phyloP scores from a whole-genome alignment of 2,113 vertebrate species.

The Neotoma lepida region DNA sequence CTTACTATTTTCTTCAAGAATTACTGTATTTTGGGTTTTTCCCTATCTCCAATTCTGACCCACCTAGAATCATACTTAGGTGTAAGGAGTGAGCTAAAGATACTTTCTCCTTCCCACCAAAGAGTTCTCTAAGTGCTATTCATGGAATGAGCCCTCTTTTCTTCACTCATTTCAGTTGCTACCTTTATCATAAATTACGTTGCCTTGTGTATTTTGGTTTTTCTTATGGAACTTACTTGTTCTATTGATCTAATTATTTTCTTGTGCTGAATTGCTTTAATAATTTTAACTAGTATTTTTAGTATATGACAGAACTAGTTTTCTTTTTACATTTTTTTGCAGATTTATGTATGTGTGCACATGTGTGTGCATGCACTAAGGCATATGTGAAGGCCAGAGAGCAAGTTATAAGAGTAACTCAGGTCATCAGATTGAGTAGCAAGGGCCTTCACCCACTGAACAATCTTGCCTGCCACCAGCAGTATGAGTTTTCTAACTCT shows the following conservation, averaged over 20 bases:
- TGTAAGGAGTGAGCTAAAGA: neutral
- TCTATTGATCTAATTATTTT: neutral
- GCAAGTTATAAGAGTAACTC: neutral
- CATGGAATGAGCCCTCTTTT: neutral
- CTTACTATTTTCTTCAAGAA: neutral
- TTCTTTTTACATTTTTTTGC: neutral
- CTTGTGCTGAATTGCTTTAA: neutral
- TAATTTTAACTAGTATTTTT: neutral
- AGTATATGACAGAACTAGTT: neutral
- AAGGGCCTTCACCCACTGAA: neutral
- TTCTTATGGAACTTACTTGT: neutral
- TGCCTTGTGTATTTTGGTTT: neutral
- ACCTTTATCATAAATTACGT: neutral
- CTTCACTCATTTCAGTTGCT: neutral
- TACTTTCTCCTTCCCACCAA: neutral
- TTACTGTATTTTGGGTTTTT: neutral
- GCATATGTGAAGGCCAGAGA: neutral
- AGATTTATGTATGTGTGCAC: neutral
- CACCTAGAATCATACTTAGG: neutral
- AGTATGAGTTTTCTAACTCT: neutral
- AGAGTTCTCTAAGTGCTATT: neutral
- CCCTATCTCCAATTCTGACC: neutral
- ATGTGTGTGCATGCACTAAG: neutral
- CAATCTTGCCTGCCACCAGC: neutral
- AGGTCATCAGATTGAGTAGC: neutral